phyloP scores from a whole-genome alignment of 1,140 invertebrate genomes.

The Colletes gigas region DNA sequence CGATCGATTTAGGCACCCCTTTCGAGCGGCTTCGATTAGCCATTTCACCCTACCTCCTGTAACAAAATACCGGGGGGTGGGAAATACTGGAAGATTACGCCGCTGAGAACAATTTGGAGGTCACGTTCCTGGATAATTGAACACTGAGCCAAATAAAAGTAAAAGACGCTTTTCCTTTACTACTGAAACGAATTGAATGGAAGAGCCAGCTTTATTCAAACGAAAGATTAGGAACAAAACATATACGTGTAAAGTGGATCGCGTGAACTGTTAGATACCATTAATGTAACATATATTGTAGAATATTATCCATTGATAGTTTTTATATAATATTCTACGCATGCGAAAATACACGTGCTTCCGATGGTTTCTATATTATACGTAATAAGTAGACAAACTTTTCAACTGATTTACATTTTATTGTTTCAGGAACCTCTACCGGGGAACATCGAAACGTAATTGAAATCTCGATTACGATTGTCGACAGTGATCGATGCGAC shows the following conservation, averaged over 20 bases:
- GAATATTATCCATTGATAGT: too few relatives aligned
- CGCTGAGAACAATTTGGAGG: too few relatives aligned
- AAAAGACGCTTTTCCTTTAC: too few relatives aligned
- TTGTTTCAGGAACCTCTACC: conserved; percentile 11
- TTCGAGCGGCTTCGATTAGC: conserved; percentile 12
- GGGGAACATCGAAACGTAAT: conserved; percentile 4
- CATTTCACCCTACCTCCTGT: neutral
- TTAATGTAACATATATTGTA: too few relatives aligned
- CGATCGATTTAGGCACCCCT: neutral
- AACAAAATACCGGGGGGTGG: neutral
- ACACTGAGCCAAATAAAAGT: too few relatives aligned
- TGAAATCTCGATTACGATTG: neutral
- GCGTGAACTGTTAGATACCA: too few relatives aligned
- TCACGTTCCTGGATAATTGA: too few relatives aligned
- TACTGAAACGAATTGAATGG: too few relatives aligned
- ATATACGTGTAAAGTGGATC: too few relatives aligned
- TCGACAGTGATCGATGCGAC: conserved; percentile 13
- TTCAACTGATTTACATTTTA: neutral
- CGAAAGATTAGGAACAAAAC: too few relatives aligned
- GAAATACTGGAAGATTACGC: neutral
- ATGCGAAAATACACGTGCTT: neutral
- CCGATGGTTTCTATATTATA: neutral
- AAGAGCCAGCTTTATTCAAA: too few relatives aligned
- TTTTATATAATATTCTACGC: too few relatives aligned
- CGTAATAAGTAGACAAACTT: neutral